phyloP scores from a whole-genome alignment of 2,113 vertebrate species.

The Lagopus leucura region DNA sequence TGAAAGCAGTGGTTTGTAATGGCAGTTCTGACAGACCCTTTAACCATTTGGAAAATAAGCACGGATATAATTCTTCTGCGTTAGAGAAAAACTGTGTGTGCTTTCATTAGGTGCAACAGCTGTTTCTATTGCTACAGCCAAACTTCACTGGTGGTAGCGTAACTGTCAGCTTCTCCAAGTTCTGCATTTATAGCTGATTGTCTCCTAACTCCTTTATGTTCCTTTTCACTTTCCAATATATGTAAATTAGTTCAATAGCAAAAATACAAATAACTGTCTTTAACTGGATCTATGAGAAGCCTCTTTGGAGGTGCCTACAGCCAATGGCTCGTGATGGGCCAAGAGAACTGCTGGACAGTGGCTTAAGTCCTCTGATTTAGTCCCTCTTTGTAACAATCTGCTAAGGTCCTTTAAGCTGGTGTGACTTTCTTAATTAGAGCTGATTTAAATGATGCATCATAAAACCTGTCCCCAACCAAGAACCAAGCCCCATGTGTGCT shows the following conservation, averaged over 20 bases:
- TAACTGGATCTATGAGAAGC: constrained; percentile 42
- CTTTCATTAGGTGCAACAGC: constrained; percentile 80
- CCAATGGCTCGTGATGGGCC: accelerated
- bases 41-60: constrained; percentile 64
- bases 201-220: constrained; percentile 58
- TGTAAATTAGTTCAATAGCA: constrained; percentile 73
- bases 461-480: background rate
- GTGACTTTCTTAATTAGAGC: background rate
- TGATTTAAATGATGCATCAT: background rate
- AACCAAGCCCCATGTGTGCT: background rate
- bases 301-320: background rate
- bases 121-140: constrained; percentile 77
- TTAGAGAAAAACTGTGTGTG: constrained; percentile 69
- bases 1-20: constrained; percentile 50
- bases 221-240: constrained; percentile 38
- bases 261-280: constrained; percentile 76
- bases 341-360: background rate
- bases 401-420: background rate
- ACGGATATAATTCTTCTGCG: constrained; percentile 73
- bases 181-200: constrained; percentile 62
- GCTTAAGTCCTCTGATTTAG: background rate
- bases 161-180: constrained; percentile 67
- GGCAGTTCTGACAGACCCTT: constrained; percentile 66
- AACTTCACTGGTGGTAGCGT: constrained; percentile 65
- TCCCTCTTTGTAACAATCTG: background rate